Conservation (phyloP, 2,113 vertebrate species). For the Proterorhinus semilunaris region DNA sequence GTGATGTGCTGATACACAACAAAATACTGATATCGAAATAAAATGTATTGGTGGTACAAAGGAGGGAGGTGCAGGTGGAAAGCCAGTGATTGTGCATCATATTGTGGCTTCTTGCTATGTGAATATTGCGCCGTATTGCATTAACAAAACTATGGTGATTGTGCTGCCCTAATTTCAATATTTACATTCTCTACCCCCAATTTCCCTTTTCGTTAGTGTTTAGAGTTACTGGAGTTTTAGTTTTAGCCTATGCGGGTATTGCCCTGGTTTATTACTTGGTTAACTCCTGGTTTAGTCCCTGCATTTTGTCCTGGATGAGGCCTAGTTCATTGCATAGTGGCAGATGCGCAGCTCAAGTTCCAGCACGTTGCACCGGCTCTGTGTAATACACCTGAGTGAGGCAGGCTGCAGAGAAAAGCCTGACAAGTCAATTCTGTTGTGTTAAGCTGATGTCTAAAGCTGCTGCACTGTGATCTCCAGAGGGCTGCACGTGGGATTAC, state of each 20-base stretch:
- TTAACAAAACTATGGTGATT: too few relatives aligned
- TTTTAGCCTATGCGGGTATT: not conserved
- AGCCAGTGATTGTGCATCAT: too few relatives aligned
- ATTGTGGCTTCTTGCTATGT: too few relatives aligned
- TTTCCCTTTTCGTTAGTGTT: not conserved
- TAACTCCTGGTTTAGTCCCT: not conserved
- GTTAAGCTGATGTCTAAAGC: conserved; percentile 49
- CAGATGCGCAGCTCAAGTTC: conserved; percentile 60
- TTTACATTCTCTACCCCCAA: not conserved
- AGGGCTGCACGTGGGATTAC: conserved; percentile 37
- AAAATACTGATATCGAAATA: too few relatives aligned
- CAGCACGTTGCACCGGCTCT: conserved; percentile 40
- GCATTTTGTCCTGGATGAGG: not conserved
- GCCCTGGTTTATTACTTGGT: not conserved
- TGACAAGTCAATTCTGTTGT: conserved; percentile 41
- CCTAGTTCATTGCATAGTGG: conserved; percentile 14
- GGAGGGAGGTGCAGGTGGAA: too few relatives aligned
- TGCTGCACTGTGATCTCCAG: conserved; percentile 38
- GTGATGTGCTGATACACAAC: too few relatives aligned
- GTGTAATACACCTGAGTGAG: conserved; percentile 35
- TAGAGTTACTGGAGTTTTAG: not conserved
- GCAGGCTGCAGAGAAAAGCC: conserved; percentile 9
- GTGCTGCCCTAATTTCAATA: not conserved
- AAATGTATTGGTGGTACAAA: too few relatives aligned
- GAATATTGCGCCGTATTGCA: too few relatives aligned